phyloP scores from a whole-genome alignment of 2,113 vertebrate species.

The Typhlomys cinereus region DNA sequence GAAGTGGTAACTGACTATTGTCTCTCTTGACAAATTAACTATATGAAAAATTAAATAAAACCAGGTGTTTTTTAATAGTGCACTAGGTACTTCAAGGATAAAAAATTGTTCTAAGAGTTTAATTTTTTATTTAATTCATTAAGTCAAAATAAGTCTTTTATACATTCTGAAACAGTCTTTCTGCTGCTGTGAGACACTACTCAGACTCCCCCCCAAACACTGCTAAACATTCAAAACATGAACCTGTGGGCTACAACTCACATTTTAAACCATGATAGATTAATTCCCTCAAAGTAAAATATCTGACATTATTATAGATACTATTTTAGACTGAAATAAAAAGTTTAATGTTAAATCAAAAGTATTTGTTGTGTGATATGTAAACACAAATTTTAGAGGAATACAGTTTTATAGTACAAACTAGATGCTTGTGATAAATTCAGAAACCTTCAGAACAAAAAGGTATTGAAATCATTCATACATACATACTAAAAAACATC shows the following conservation, averaged over 20 bases:
- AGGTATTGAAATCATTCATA: neutral
- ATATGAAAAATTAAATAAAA: neutral
- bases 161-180: neutral
- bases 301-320: neutral
- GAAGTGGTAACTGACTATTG: neutral
- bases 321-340: neutral
- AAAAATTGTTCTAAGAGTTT: slow-evolving; percentile 25
- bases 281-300: slow-evolving; percentile 3
- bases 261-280: too few relatives aligned
- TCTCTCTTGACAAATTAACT: neutral
- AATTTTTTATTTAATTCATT: neutral
- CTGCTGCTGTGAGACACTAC: too few relatives aligned
- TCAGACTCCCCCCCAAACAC: too few relatives aligned
- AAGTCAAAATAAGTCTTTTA: slow-evolving; percentile 42
- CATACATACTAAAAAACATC: neutral
- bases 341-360: slow-evolving; percentile 35
- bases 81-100: slow-evolving; percentile 24
- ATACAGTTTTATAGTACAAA: neutral
- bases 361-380: neutral
- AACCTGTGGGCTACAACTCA: too few relatives aligned
- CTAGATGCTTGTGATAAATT: slow-evolving; percentile 7
- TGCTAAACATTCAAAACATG: too few relatives aligned
- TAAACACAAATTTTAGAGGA: slow-evolving; percentile 33
- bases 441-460: neutral
- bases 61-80: neutral